Conservation (phyloP, 2,113 vertebrate genomes). For the Brachyhypopomus gauderio region DNA sequence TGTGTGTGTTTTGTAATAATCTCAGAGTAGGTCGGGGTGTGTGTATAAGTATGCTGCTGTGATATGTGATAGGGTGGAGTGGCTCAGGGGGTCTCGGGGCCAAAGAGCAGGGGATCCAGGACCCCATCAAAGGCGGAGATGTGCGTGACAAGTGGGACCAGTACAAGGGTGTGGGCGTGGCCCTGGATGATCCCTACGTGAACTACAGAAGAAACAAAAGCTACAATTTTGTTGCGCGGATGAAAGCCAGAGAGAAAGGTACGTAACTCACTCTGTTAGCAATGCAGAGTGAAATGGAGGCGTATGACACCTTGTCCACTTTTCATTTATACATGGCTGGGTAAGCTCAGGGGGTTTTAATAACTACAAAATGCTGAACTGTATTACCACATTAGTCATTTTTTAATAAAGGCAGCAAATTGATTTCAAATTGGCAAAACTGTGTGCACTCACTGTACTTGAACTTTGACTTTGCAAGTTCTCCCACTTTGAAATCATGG, state of each 20-base stretch:
- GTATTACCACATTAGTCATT: no score
- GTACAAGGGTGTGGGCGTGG: conserved; percentile 96
- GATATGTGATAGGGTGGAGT: conserved; percentile 84
- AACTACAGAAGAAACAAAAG: conserved; percentile 98
- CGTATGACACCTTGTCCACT: no score
- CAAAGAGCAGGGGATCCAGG: conserved; percentile 98
- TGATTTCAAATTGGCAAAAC: no score
- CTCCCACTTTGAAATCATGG: no score
- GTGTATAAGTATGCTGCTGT: neutral
- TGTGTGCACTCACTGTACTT: no score
- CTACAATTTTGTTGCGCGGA: conserved; percentile 96
- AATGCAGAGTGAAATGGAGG: neutral
- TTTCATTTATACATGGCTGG: no score
- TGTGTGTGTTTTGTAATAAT: neutral
- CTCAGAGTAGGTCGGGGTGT: neutral
- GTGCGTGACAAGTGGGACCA: conserved; percentile 98
- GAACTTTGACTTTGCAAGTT: no score
- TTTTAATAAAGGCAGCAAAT: no score
- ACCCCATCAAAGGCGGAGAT: conserved; percentile 96
- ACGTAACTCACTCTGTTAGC: conserved; percentile 25
- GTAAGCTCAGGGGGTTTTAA: no score
- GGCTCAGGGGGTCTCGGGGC: conserved; percentile 92
- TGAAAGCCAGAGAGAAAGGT: conserved; percentile 98
- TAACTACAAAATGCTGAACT: no score
- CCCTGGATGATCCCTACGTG: conserved; percentile 94